phyloP scores from a whole-genome alignment of 2,888 invertebrate species.

The Drosophila incognita region DNA sequence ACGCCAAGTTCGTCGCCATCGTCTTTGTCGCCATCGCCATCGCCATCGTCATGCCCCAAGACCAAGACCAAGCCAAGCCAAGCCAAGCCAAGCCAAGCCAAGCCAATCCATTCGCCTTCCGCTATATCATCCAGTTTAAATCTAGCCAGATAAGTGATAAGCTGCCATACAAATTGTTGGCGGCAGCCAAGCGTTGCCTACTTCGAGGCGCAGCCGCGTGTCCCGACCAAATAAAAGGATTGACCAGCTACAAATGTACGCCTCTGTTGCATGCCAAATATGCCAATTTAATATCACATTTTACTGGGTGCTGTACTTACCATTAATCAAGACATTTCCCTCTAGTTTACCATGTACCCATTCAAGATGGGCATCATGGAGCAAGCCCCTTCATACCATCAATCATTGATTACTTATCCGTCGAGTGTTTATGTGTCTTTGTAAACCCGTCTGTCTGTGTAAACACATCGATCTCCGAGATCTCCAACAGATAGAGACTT shows the following conservation, averaged over 20 bases:
- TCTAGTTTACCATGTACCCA: background rate
- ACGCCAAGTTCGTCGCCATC: background rate
- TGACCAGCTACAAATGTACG: slow-evolving; percentile 29
- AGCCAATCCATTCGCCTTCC: background rate
- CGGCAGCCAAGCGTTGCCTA: slow-evolving; percentile 44
- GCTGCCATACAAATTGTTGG: slow-evolving; percentile 67
- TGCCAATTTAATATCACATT: slow-evolving; percentile 6
- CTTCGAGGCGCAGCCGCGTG: slow-evolving; percentile 35
- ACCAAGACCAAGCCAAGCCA: too few relatives aligned
- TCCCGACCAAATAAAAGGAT: slow-evolving; percentile 43
- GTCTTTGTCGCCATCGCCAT: slow-evolving; percentile 3
- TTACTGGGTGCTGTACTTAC: background rate
- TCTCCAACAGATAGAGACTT: background rate
- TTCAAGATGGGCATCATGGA: background rate
- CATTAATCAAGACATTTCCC: background rate
- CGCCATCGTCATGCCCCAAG: background rate
- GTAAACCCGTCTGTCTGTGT: background rate
- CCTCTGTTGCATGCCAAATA: slow-evolving; percentile 11
- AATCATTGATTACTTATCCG: background rate
- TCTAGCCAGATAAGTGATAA: slow-evolving; percentile 74
- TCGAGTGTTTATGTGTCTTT: background rate
- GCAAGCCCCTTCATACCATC: background rate
- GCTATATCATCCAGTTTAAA: background rate
- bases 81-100: too few relatives aligned
- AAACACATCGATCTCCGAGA: background rate